Conservation (phyloP, 2,113 vertebrate genomes). For the Siphamia tubifer region DNA sequence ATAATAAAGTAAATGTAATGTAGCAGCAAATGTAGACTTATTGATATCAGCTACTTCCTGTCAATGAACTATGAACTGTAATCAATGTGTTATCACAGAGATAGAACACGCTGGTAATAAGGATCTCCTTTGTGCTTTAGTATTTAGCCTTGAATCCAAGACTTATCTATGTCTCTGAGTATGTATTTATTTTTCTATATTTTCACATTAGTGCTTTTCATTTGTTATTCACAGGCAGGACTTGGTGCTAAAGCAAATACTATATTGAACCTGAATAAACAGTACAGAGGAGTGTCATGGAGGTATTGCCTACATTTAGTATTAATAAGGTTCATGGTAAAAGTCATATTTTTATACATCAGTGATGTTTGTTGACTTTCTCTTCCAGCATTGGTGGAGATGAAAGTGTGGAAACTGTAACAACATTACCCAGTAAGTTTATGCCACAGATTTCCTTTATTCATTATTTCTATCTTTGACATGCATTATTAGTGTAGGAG, state of each 20-base stretch:
- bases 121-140: background rate
- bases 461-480: too few species aligned
- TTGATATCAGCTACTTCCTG: background rate
- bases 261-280: constrained; percentile 39
- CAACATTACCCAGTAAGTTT: constrained; percentile 91
- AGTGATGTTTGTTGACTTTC: constrained; percentile 31
- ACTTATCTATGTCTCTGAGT: background rate
- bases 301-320: constrained; percentile 72
- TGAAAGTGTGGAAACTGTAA: constrained; percentile 77
- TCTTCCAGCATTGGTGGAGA: constrained; percentile 87
- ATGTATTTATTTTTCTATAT: background rate
- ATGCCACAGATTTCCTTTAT: background rate
- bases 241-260: constrained; percentile 78
- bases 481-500: too few species aligned
- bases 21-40: background rate
- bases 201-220: background rate
- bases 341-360: background rate
- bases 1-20: background rate
- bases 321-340: background rate
- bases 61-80: constrained; percentile 40
- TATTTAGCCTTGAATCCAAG: background rate
- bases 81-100: constrained; percentile 30
- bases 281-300: constrained; percentile 89
- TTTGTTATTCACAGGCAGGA: constrained; percentile 74
- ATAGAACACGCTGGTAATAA: background rate